phyloP scores from a whole-genome alignment of 1,140 invertebrate species.

The Nephotettix cincticeps region DNA sequence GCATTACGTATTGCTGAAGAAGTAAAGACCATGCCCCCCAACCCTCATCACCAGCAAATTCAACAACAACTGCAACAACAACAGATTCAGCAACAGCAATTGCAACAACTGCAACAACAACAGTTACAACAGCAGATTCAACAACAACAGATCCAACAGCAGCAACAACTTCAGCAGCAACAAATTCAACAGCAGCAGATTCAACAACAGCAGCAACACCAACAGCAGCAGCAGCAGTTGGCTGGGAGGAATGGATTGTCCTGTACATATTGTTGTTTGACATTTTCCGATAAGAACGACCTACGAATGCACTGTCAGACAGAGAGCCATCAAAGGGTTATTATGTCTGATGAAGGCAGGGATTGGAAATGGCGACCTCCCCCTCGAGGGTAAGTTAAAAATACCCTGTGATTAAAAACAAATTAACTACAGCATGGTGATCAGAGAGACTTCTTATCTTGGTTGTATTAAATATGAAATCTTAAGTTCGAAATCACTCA shows the following conservation, averaged over 20 bases:
- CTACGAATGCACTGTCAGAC: conserved; percentile 63
- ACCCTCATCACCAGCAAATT: conserved; percentile 6
- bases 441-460: too few species aligned
- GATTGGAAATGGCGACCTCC: conserved; percentile 71
- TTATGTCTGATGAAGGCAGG: conserved; percentile 69
- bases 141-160: conserved; percentile 5
- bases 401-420: too few species aligned
- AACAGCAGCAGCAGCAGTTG: conserved; percentile 11
- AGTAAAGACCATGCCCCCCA: background rate
- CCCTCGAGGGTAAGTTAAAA: conserved; percentile 53
- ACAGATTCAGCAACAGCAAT: conserved; percentile 30
- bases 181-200: conserved; percentile 5
- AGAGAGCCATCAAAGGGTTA: conserved; percentile 64
- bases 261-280: conserved; percentile 63
- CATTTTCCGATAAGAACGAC: conserved; percentile 57
- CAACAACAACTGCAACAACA: conserved; percentile 9
- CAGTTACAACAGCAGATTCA: conserved; percentile 20
- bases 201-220: conserved; percentile 10
- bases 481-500: too few species aligned
- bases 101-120: conserved; percentile 25
- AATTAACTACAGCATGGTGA: too few species aligned
- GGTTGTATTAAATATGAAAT: too few species aligned
- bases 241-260: conserved; percentile 26
- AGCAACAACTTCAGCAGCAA: conserved; percentile 21
- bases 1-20: conserved; percentile 16